These are phyloP conservation scores for Cepaea nemoralis DNA, from an alignment of 1,140 invertebrate species.

Conservation along the genomic window DNA sequence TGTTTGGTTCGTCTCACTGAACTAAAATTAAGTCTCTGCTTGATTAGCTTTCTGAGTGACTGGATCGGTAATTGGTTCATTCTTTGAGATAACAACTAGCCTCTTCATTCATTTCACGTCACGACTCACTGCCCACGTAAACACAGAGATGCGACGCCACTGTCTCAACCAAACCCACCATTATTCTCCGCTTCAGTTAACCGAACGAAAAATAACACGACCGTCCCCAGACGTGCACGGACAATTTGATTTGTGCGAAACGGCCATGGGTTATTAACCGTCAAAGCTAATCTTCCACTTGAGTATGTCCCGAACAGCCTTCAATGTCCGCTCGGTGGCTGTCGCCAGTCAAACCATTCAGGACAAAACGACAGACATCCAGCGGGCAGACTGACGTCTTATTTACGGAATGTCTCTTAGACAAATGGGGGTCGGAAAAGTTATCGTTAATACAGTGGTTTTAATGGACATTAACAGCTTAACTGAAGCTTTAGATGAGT, in stretches of 20 bases:
- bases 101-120: no score
- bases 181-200: no score
- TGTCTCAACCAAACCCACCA: no score
- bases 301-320: neutral
- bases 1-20: no score
- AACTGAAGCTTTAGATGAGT: neutral
- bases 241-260: slow-evolving; percentile 5
- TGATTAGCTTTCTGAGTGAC: no score
- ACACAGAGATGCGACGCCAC: slow-evolving; percentile 16
- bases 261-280: neutral
- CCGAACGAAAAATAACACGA: no score
- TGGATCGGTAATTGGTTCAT: no score
- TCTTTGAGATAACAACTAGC: no score
- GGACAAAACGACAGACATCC: neutral
- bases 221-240: no score
- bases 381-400: neutral
- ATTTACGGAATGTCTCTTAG: neutral
- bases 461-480: neutral
- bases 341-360: neutral
- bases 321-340: neutral
- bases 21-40: no score
- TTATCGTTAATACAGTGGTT: neutral
- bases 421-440: neutral
- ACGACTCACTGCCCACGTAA: neutral
- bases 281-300: neutral